Evolutionary conservation across 2,888 invertebrate genomes (phyloP).

Genomic region (Morpho deidamia): DNA sequence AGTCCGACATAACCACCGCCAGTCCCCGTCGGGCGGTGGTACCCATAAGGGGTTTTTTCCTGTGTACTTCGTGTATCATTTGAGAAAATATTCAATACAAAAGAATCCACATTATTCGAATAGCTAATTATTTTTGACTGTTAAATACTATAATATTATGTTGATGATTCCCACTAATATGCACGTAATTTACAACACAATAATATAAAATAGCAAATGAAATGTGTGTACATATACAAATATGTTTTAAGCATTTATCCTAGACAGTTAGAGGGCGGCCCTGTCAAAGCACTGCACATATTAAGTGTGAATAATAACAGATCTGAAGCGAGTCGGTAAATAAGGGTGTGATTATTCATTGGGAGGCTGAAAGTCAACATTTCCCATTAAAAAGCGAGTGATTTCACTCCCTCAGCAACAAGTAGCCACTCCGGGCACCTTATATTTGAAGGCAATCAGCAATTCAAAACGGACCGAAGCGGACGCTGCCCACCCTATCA

Average conservation of each 20-base stretch:
- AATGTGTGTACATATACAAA: too few species aligned
- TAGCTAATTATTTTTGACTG: too few species aligned
- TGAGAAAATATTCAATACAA: too few species aligned
- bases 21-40: too few species aligned
- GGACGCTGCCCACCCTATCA: slow-evolving; percentile 34
- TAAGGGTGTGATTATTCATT: slow-evolving; percentile 34
- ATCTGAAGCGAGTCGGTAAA: not conserved
- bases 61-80: too few species aligned
- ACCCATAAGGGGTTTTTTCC: too few species aligned
- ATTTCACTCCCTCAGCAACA: slow-evolving; percentile 43
- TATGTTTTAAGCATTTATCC: not conserved
- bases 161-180: too few species aligned
- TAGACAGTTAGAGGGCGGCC: not conserved
- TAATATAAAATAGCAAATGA: too few species aligned
- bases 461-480: slow-evolving; percentile 40
- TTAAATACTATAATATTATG: too few species aligned
- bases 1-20: too few species aligned
- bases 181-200: too few species aligned
- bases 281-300: not conserved
- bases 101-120: too few species aligned
- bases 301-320: slow-evolving; percentile 4
- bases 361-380: slow-evolving; percentile 42
- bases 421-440: slow-evolving; percentile 37
- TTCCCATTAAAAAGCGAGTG: slow-evolving; percentile 43
- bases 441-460: slow-evolving; percentile 44